phyloP scores from a whole-genome alignment of 2,113 vertebrate genomes.

The Fregetta grallaria region DNA sequence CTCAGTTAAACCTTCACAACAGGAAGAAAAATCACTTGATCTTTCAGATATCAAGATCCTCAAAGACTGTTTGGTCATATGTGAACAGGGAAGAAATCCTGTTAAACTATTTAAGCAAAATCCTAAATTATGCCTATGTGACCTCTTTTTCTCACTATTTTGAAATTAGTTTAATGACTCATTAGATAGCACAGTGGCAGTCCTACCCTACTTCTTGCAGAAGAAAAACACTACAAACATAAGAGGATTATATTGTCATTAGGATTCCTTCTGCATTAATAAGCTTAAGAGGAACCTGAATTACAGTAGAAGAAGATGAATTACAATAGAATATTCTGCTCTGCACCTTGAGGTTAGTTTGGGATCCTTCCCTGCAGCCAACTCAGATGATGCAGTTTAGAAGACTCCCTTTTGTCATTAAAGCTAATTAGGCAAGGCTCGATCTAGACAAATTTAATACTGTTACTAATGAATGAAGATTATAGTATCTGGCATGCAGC shows the following conservation, averaged over 20 bases:
- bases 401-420: not conserved
- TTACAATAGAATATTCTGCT: not conserved
- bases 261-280: not conserved
- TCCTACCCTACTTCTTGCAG: not conserved
- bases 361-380: not conserved
- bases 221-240: not conserved
- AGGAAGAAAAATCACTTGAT: not conserved
- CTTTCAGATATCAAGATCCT: not conserved
- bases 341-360: not conserved
- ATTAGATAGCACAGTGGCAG: not conserved
- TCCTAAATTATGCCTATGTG: not conserved
- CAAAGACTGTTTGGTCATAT: not conserved
- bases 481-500: not conserved
- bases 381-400: not conserved
- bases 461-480: not conserved
- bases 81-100: not conserved
- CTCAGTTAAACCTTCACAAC: not conserved
- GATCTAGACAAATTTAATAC: constrained; percentile 6
- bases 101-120: not conserved
- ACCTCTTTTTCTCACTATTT: not conserved
- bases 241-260: constrained; percentile 33
- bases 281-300: constrained; percentile 5
- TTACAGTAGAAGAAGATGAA: not conserved
- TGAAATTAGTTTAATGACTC: not conserved
- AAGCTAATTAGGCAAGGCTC: not conserved